Conservation (phyloP, 1,140 invertebrate species). For the Portunus trituberculatus region DNA sequence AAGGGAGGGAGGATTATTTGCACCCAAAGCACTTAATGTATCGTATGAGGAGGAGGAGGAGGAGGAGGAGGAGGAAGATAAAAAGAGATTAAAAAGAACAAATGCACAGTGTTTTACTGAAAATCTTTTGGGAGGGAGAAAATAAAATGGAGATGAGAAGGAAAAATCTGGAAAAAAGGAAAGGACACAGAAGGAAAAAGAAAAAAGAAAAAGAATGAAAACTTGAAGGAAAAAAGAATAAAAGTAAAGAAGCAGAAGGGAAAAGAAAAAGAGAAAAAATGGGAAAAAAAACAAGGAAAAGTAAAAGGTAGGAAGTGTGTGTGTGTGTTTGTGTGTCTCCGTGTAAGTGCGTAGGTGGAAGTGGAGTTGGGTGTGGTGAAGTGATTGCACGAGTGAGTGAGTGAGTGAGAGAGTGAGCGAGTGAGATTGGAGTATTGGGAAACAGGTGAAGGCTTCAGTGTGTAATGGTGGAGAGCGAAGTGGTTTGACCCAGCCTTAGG, state of each 20-base stretch:
- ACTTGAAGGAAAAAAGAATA: not conserved
- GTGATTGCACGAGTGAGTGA: no score
- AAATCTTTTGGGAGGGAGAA: not conserved
- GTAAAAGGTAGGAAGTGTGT: no score
- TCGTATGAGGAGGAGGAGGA: no score
- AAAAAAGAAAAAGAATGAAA: no score
- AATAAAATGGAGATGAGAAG: not conserved
- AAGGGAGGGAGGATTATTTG: no score
- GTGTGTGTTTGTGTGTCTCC: not conserved
- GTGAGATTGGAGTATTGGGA: not conserved
- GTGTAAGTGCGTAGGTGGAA: not conserved
- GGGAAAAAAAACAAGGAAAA: no score
- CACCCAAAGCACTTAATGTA: no score
- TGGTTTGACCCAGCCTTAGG: no score
- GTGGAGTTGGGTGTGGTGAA: not conserved
- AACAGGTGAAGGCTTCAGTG: not conserved
- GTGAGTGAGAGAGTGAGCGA: no score
- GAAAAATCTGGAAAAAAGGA: not conserved
- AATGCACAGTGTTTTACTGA: not conserved
- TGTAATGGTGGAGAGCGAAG: no score
- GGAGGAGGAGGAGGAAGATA: no score
- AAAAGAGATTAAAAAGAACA: no score
- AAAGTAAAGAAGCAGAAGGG: not conserved
- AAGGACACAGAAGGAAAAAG: not conserved
- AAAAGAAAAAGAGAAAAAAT: not conserved